These are phyloP conservation scores for Nebria salina DNA, from an alignment of 2,888 invertebrate genomes.

Conservation along the genomic window DNA sequence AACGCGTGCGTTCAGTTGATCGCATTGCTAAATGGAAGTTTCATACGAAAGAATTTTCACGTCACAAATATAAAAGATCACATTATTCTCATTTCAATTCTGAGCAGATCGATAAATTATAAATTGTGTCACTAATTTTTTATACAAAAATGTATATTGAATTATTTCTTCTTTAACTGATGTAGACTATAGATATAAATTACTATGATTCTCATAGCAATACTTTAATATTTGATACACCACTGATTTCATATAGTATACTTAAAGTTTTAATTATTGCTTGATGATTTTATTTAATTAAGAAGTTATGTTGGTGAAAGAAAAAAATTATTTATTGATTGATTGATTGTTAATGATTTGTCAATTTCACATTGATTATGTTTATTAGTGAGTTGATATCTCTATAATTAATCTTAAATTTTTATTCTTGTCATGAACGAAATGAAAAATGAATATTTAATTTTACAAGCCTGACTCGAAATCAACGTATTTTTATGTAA, in stretches of 20 bases:
- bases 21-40: neutral
- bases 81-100: neutral
- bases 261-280: no score
- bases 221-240: no score
- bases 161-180: no score
- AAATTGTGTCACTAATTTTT: neutral
- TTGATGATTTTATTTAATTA: no score
- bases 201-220: no score
- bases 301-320: no score
- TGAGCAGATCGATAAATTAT: neutral
- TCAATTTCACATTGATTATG: neutral
- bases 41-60: neutral
- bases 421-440: no score
- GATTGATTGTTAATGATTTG: neutral
- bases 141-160: no score
- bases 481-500: neutral
- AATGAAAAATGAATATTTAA: no score
- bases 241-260: no score
- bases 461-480: neutral
- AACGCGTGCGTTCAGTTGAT: neutral
- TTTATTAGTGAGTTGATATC: neutral
- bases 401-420: neutral
- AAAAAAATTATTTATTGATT: neutral
- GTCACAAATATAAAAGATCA: neutral
- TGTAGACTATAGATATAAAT: no score